Percentiles rank a stretch among this genome's conserved stretches.
These are phyloP conservation scores for Centropyge bicolor DNA, from an alignment of 2,797 vertebrate species.

Conservation along the genomic window DNA sequence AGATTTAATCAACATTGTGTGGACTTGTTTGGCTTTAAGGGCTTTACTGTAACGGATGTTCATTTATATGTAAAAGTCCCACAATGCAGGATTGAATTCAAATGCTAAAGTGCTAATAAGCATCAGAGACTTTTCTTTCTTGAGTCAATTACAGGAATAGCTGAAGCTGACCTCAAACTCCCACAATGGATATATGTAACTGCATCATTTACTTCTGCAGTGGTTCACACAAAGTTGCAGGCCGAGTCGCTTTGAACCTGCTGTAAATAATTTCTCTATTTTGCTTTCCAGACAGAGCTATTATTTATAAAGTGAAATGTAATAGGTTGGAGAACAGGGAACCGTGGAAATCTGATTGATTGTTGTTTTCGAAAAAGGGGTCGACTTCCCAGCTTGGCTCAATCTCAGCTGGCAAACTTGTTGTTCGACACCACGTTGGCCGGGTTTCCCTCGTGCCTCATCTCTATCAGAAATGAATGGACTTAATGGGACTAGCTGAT, in stretches of 20 bases:
- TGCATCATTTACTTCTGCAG: background rate
- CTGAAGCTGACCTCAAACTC: background rate
- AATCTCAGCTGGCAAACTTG: conserved; percentile 45
- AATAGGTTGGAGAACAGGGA: conserved; percentile 23
- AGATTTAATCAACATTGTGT: too few relatives aligned
- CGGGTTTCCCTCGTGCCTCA: conserved; percentile 35
- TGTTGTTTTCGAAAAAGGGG: conserved; percentile 7
- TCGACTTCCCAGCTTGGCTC: conserved; percentile 41
- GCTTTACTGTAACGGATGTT: too few relatives aligned
- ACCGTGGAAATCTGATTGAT: conserved; percentile 24
- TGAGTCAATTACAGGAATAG: background rate
- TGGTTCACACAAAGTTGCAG: background rate
- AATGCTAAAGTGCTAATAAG: background rate
- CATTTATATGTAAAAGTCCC: too few relatives aligned
- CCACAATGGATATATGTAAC: background rate
- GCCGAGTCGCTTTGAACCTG: background rate
- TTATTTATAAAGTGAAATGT: conserved; percentile 19
- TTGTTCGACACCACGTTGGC: conserved; percentile 39
- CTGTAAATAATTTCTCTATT: background rate
- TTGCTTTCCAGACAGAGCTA: background rate
- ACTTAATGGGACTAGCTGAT: conserved; percentile 48
- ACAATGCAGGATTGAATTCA: background rate
- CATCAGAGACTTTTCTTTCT: background rate
- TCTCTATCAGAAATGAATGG: conserved; percentile 53
- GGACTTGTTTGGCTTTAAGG: too few relatives aligned